These are phyloP conservation scores for Hyles euphorbiae DNA, from an alignment of 1,140 invertebrate genomes.

Conservation along the genomic window DNA sequence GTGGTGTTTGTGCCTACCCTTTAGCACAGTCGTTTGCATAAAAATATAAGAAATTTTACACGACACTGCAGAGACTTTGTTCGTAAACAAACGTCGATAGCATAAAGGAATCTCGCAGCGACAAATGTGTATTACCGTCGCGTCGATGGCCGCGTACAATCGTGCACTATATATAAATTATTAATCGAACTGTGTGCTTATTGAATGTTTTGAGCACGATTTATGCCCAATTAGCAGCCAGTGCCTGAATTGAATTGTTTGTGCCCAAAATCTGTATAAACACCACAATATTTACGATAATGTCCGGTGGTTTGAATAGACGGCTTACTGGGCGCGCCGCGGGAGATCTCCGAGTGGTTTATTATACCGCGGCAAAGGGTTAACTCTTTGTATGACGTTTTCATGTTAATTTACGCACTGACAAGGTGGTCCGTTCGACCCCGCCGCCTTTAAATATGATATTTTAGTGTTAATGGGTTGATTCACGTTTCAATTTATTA, in stretches of 20 bases:
- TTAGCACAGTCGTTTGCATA: too few species aligned
- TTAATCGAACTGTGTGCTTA: constrained; percentile 67
- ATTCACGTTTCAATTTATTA: constrained; percentile 41
- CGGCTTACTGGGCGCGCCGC: constrained; percentile 47
- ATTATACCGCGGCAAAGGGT: constrained; percentile 62
- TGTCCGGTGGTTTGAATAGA: constrained; percentile 61
- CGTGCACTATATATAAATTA: constrained; percentile 60
- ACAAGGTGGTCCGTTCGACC: constrained; percentile 59
- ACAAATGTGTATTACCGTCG: constrained; percentile 46
- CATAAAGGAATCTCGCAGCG: too few species aligned
- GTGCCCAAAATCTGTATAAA: constrained; percentile 68
- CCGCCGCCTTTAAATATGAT: constrained; percentile 51
- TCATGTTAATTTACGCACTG: constrained; percentile 70
- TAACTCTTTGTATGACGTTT: constrained; percentile 67
- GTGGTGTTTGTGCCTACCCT: too few species aligned
- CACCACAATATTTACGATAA: constrained; percentile 72
- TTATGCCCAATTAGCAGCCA: constrained; percentile 69
- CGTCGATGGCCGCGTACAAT: constrained; percentile 55
- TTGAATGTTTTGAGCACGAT: constrained; percentile 71
- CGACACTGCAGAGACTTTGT: too few species aligned
- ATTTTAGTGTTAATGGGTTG: constrained; percentile 63
- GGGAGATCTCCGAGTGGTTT: constrained; percentile 52
- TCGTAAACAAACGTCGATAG: too few species aligned
- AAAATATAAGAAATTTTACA: too few species aligned
- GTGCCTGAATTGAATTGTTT: constrained; percentile 73